A percentile compares a stretch with the other conserved stretches of the same genome.
These are phyloP conservation scores for Lepus europaeus DNA, from an alignment of 2,113 vertebrate genomes.

Conservation along the genomic window DNA sequence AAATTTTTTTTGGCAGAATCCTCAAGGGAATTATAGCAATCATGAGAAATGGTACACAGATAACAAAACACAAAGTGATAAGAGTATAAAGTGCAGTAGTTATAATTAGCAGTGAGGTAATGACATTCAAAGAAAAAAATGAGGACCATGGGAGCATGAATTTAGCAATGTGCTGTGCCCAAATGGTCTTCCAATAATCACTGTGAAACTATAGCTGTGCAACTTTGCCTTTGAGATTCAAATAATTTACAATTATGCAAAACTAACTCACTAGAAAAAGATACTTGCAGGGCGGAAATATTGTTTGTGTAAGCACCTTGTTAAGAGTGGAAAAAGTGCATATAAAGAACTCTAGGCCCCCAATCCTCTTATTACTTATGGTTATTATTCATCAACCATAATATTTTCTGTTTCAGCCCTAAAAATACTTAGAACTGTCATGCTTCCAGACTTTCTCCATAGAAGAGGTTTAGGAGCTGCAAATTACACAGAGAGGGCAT, in stretches of 20 bases:
- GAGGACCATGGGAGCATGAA: slow-evolving; percentile 9
- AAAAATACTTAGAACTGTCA: not conserved
- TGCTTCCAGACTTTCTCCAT: not conserved
- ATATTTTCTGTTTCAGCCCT: not conserved
- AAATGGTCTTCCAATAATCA: slow-evolving; percentile 24
- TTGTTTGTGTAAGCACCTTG: not conserved
- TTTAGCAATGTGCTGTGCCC: slow-evolving; percentile 6
- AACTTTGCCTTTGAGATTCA: slow-evolving; percentile 48
- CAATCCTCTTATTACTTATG: not conserved
- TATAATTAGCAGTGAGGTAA: slow-evolving; percentile 74
- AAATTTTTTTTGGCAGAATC: slow-evolving; percentile 24
- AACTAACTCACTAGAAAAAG: slow-evolving; percentile 47
- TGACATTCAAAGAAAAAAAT: slow-evolving; percentile 5
- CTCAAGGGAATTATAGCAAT: slow-evolving; percentile 21
- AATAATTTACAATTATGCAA: slow-evolving; percentile 52
- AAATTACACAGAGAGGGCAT: not conserved
- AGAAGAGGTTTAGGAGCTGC: not conserved
- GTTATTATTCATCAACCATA: not conserved
- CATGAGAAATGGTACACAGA: slow-evolving; percentile 6
- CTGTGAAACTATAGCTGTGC: not conserved
- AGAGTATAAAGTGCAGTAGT: slow-evolving; percentile 48
- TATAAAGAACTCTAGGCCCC: not conserved
- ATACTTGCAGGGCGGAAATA: not conserved
- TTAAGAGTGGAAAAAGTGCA: not conserved
- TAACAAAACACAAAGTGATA: slow-evolving; percentile 42